Evolutionary conservation across 2,113 vertebrate genomes (phyloP).

Genomic region (Poicephalus meyeri): DNA sequence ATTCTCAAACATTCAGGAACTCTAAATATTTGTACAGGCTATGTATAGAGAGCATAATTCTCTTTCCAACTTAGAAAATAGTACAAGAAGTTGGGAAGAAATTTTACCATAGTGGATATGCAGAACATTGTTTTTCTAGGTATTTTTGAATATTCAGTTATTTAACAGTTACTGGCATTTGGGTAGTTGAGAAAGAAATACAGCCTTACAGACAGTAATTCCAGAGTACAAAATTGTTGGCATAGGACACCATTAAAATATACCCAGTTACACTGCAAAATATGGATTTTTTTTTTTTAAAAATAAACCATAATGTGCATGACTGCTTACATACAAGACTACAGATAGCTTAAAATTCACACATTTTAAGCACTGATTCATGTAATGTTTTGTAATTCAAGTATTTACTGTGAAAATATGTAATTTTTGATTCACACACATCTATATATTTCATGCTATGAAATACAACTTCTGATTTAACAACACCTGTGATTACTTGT

Average conservation of each 20-base stretch:
- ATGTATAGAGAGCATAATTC: neutral
- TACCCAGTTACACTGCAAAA: neutral
- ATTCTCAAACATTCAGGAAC: neutral
- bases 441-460: neutral
- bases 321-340: neutral
- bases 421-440: neutral
- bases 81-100: neutral
- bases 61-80: neutral
- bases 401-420: slow-evolving; percentile 28
- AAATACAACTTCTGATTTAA: slow-evolving; percentile 40
- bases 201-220: neutral
- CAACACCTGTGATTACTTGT: slow-evolving; percentile 7
- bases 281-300: neutral
- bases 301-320: neutral
- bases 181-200: neutral
- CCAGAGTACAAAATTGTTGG: neutral
- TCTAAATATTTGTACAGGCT: slow-evolving; percentile 10
- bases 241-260: neutral
- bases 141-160: neutral
- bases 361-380: neutral
- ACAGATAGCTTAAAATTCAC: slow-evolving; percentile 13
- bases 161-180: neutral
- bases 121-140: neutral
- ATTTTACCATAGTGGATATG: neutral
- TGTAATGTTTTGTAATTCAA: neutral